These are phyloP conservation scores for Balearica regulorum DNA, from an alignment of 2,797 vertebrate species.

Conservation along the genomic window DNA sequence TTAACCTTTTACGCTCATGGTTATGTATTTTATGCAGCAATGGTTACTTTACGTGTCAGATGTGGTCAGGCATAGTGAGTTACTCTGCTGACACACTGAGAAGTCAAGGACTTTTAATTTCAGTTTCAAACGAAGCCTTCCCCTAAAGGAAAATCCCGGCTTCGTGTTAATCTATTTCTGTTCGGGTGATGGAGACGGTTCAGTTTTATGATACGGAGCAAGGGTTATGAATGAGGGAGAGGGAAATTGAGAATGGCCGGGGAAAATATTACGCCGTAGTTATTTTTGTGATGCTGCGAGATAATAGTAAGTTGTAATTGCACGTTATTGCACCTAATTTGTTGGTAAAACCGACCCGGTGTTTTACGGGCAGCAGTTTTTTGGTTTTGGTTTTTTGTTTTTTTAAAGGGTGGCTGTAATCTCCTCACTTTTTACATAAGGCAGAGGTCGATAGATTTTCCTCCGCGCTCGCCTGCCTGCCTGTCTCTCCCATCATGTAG, in stretches of 20 bases:
- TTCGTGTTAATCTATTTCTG: not conserved
- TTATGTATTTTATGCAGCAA: constrained; percentile 18
- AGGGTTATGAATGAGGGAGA: constrained; percentile 59
- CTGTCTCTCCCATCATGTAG: constrained; percentile 57
- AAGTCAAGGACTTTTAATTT: constrained; percentile 60
- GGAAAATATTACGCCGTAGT: constrained; percentile 52
- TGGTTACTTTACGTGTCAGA: constrained; percentile 49
- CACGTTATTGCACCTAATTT: not conserved
- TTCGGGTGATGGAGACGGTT: constrained; percentile 2
- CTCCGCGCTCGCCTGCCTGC: not conserved
- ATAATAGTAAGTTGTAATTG: constrained; percentile 52
- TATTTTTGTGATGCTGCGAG: constrained; percentile 57
- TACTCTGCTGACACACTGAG: constrained; percentile 51
- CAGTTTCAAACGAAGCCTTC: constrained; percentile 47
- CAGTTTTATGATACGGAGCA: constrained; percentile 1
- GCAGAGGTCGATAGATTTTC: constrained; percentile 55
- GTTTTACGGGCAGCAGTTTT: constrained; percentile 14
- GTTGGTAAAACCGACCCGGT: not conserved
- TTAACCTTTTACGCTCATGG: constrained; percentile 53
- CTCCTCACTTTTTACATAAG: constrained; percentile 28
- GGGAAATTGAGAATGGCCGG: constrained; percentile 36
- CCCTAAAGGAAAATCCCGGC: constrained; percentile 51
- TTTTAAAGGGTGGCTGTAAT: not conserved
- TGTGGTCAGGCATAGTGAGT: constrained; percentile 50
- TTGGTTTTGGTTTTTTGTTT: not conserved